These are phyloP conservation scores for Agrotis exclamationis DNA, from an alignment of 2,888 invertebrate genomes.

Conservation along the genomic window DNA sequence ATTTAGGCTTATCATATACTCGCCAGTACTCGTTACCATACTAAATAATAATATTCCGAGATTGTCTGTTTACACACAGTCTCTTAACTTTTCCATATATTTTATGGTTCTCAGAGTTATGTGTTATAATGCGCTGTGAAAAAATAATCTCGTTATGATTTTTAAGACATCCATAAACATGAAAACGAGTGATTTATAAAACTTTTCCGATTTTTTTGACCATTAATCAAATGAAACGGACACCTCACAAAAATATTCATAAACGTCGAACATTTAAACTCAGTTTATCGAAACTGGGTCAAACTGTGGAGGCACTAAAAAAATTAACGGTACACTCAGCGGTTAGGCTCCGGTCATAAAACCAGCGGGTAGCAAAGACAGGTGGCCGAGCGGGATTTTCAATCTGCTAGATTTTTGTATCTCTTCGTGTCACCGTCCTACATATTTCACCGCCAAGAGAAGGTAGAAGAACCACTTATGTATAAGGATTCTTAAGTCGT, in stretches of 20 bases:
- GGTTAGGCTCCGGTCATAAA: not conserved
- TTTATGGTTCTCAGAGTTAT: too few relatives aligned
- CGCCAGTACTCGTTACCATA: not conserved
- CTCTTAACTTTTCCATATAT: not conserved
- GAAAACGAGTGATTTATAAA: not conserved
- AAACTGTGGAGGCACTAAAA: conserved; percentile 23
- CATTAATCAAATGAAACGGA: conserved; percentile 18
- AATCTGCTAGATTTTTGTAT: not conserved
- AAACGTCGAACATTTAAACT: conserved; percentile 22
- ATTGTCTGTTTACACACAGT: not conserved
- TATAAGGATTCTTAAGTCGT: too few relatives aligned
- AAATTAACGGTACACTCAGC: conserved; percentile 35
- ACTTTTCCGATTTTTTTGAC: not conserved
- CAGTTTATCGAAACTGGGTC: conserved; percentile 49
- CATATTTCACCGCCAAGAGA: not conserved
- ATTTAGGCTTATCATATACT: conserved; percentile 18
- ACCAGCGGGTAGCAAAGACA: not conserved
- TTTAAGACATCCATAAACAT: not conserved
- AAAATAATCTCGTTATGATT: not conserved
- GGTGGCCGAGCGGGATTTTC: not conserved
- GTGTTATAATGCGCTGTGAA: not conserved
- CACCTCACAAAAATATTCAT: conserved; percentile 20
- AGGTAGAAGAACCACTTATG: not conserved
- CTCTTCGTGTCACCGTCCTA: not conserved
- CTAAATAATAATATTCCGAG: not conserved